Conservation (phyloP, 2,888 invertebrate genomes). For the Cheilosia pagana region DNA sequence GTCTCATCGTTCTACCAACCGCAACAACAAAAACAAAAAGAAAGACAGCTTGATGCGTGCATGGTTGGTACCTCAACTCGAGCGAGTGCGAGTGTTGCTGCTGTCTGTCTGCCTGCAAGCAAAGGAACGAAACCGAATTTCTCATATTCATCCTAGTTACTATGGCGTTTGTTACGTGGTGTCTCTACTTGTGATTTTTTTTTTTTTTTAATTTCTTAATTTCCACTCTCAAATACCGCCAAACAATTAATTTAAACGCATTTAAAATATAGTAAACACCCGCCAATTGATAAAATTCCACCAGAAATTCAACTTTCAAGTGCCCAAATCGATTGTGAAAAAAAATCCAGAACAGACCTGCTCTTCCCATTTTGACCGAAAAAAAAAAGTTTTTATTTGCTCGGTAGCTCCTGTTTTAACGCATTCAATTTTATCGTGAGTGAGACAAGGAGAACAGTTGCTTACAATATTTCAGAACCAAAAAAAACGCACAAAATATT, state of each 20-base stretch:
- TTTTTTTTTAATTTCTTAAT: conserved; percentile 42
- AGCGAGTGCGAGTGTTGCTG: conserved; percentile 18
- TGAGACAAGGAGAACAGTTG: conserved; percentile 44
- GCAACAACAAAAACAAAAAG: conserved; percentile 14
- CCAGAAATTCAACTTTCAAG: conserved; percentile 13
- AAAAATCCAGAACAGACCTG: neutral
- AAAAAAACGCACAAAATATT: conserved; percentile 46
- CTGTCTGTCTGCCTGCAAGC: neutral
- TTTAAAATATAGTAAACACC: conserved; percentile 38
- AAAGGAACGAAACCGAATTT: conserved; percentile 13
- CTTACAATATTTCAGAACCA: conserved; percentile 28
- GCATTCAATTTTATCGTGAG: conserved; percentile 22
- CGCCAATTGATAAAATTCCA: conserved; percentile 18
- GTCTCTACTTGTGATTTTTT: conserved; percentile 64
- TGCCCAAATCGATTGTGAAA: conserved; percentile 42
- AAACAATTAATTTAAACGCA: conserved; percentile 48
- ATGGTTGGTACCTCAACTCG: conserved; percentile 17
- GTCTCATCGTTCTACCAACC: conserved; percentile 33
- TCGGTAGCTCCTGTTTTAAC: conserved; percentile 52
- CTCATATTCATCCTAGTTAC: conserved; percentile 67
- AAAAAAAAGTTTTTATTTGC: conserved; percentile 29
- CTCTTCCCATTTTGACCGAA: conserved; percentile 43
- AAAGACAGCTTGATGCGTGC: conserved; percentile 41
- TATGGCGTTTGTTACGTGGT: conserved; percentile 76
- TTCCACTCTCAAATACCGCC: conserved; percentile 29